Evolutionary conservation across 2,113 vertebrate species (phyloP), one percentile per base, ranked within the genome.

Genomic region (Hippolais icterina): DNA sequence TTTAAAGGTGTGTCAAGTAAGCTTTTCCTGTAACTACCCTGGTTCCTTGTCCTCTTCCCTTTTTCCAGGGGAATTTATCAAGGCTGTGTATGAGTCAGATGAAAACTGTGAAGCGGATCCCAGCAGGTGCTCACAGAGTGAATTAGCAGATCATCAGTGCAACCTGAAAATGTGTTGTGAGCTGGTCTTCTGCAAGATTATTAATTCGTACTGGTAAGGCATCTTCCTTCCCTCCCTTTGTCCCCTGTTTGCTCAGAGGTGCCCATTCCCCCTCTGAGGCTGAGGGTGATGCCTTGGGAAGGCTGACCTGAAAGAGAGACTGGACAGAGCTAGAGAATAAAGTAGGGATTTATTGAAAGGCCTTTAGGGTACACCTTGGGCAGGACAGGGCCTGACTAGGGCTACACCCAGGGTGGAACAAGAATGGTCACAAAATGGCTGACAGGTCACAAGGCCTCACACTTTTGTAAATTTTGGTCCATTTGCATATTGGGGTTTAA

Each of bases 151-250:
- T 75, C 98, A 99, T 87, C 99, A 99, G 97, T 99, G 98, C 78
- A 99, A 99, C 98, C 97, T 99, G 96, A 99, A 99, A 96, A 99
- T 99, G 99, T 99, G 99, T 91, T 99, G 99, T 75, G 99, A 99
- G 95, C 98, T 99, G 86, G 99, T 99, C 27, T 99, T 99, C 98
- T 99, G 99, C 98, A 99, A 99, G 97, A 99, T 99, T 96, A 99
- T 99, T 98, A 99, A 99, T 98, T 99, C 99, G 5, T 99, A 99
- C 98, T 99, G 99, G 99, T 99, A 92, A 98, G 98, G 79, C 89
- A 66, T 54, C 68, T 90, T 63, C 81, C 49, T 84, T 65, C 76
- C 35, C 19, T 59, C 24, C 65, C 63, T 41, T 75, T 56, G 53
- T 82, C 49, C n/a, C 21, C 11, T 0, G 0, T 71, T 77, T 82